Percentiles rank a stretch among this genome's conserved stretches.
phyloP scores from a whole-genome alignment of 2,797 vertebrate species.

The Lepus townsendii region DNA sequence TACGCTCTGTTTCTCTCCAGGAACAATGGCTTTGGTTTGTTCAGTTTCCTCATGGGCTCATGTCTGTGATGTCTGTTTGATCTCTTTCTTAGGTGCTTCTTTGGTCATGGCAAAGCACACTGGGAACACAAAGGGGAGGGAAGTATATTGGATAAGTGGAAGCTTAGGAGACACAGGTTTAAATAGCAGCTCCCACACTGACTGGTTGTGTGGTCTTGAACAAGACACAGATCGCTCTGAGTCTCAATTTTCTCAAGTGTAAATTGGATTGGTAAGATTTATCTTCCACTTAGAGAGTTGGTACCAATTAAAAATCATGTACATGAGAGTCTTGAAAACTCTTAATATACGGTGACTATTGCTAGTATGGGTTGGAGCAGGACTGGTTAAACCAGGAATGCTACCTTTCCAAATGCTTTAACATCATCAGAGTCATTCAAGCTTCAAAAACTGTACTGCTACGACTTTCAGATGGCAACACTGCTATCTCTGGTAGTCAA shows the following conservation, averaged over 20 bases:
- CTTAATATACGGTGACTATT: neutral
- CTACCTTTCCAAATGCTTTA: neutral
- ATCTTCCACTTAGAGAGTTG: neutral
- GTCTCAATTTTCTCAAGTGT: slow-evolving; percentile 42
- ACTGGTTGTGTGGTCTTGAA: neutral
- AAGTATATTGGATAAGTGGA: neutral
- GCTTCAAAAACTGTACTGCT: neutral
- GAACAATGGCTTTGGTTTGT: slow-evolving; percentile 11
- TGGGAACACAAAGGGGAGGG: neutral
- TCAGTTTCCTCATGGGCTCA: slow-evolving; percentile 18
- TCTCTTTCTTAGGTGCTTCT: slow-evolving; percentile 24
- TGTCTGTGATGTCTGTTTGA: neutral
- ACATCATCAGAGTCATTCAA: rapidly evolving
- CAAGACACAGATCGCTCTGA: neutral
- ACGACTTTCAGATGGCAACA: neutral
- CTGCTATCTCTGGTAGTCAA: neutral
- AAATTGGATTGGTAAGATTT: slow-evolving; percentile 32
- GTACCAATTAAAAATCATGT: slow-evolving; percentile 30
- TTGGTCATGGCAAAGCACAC: neutral
- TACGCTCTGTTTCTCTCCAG: slow-evolving; percentile 2
- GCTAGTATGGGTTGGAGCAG: neutral
- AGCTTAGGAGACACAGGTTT: neutral
- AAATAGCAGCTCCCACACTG: neutral
- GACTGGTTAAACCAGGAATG: neutral
- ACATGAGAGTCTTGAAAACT: slow-evolving; percentile 14